phyloP scores from a whole-genome alignment of 2,888 invertebrate genomes.

The Odontothrips loti region DNA sequence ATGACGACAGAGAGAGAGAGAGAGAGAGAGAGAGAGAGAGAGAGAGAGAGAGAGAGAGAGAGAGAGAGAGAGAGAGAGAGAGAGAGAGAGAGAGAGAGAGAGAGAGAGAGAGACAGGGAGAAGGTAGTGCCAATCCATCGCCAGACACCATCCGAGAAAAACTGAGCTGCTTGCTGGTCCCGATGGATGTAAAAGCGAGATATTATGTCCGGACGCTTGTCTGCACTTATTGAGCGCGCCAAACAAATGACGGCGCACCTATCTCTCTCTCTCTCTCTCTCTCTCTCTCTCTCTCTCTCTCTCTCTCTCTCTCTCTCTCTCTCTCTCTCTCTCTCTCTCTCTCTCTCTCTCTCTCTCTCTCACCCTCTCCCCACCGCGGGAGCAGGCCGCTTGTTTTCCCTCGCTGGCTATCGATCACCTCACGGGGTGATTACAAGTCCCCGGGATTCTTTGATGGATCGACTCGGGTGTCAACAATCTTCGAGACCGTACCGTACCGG shows the following conservation, averaged over 20 bases:
- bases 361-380: background rate
- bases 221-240: slow-evolving; percentile 11
- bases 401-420: background rate
- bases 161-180: too few species aligned
- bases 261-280: slow-evolving; percentile 7
- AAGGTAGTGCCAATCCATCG: background rate
- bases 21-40: background rate
- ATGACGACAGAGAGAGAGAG: background rate
- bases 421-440: background rate
- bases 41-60: background rate
- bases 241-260: background rate
- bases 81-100: background rate
- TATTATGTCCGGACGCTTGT: slow-evolving; percentile 5
- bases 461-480: background rate
- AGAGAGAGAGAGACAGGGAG: background rate
- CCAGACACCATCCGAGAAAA: too few species aligned
- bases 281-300: slow-evolving; percentile 12
- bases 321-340: slow-evolving; percentile 1
- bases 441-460: background rate
- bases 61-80: background rate
- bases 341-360: background rate
- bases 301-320: slow-evolving; percentile 9
- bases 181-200: background rate
- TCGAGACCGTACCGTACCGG: too few species aligned
- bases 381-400: background rate